A percentile compares a stretch with the other conserved stretches of the same genome.
phyloP scores from a whole-genome alignment of 2,797 vertebrate genomes.

The Clamator glandarius region DNA sequence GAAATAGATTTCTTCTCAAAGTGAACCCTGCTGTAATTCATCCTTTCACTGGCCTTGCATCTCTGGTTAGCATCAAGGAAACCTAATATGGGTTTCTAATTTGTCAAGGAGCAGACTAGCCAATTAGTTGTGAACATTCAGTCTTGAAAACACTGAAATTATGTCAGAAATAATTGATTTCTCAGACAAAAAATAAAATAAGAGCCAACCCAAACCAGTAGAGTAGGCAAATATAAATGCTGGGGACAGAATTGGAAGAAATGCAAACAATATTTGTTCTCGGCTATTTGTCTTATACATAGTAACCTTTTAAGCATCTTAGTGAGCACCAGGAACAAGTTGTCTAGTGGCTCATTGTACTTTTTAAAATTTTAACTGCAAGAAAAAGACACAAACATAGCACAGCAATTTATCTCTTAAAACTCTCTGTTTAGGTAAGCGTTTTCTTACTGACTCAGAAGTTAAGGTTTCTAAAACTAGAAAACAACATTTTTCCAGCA shows the following conservation, averaged over 20 bases:
- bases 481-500: neutral
- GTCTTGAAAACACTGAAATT: constrained; percentile 5
- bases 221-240: neutral
- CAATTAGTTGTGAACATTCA: neutral
- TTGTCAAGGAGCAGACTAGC: neutral
- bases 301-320: neutral
- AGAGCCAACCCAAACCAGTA: neutral
- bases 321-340: neutral
- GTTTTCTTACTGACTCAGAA: neutral
- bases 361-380: neutral
- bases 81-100: neutral
- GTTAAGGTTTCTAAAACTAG: neutral
- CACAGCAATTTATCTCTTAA: neutral
- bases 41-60: neutral
- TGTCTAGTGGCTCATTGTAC: neutral
- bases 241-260: neutral
- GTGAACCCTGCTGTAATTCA: neutral
- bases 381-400: neutral
- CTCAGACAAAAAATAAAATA: constrained; percentile 25
- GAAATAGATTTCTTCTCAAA: neutral
- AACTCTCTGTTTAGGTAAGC: neutral
- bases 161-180: constrained; percentile 28
- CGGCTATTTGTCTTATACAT: neutral
- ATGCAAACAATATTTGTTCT: neutral
- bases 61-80: neutral